Evolutionary conservation across 2,797 vertebrate species (phyloP), one percentile per base, ranked within the genome.

Genomic region (Rhinatrema bivittatum): DNA sequence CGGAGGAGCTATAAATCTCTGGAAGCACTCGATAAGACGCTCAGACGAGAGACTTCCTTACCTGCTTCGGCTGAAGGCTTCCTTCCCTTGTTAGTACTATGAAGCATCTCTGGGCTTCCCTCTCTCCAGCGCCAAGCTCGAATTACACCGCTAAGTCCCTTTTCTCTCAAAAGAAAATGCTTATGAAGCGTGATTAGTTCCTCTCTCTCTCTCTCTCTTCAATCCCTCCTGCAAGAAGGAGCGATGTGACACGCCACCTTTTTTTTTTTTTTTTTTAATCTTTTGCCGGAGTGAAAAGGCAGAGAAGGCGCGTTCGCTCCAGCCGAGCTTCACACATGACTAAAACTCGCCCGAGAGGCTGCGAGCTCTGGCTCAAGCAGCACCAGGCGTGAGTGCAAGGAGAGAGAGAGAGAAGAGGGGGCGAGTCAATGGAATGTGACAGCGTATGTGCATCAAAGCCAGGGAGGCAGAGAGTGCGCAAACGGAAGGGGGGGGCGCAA

Each of bases 311-410:
- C 85, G 87, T 80, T 78, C 71, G 79, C 88, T 92, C 87, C 84
- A 88, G 90, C 87, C 84, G 88, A 86, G 86, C 87, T 87, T 84
- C 87, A 90, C 89, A 87, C 90, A 92, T 87, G 89, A 90, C 87
- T 85, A 74, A 86, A 89, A 90, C 87, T 90, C 87, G 84, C 82
- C 86, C 65, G 88, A 89, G 87, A 87, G 87, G 88, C 82, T 67
- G 81, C 79, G 50, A 62, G 75, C 73, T 76, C 79, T 74, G 80
- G 77, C 70, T 78, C 69, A 76, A 79, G 78, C 81, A 74, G 72
- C 76, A 74, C 77, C 68, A 76, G 80, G 82, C 79, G 79, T 44
- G 69, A 79, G 81, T 72, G 78, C 62, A 73, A 82, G 76, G 77
- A 70, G 67, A 72, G 70, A 75, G 76, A 68, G 67, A 72, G 70